Evolutionary conservation across 92 coral and sea anemone genomes (phyloP).

Genomic region (Pocillopora grandis): DNA sequence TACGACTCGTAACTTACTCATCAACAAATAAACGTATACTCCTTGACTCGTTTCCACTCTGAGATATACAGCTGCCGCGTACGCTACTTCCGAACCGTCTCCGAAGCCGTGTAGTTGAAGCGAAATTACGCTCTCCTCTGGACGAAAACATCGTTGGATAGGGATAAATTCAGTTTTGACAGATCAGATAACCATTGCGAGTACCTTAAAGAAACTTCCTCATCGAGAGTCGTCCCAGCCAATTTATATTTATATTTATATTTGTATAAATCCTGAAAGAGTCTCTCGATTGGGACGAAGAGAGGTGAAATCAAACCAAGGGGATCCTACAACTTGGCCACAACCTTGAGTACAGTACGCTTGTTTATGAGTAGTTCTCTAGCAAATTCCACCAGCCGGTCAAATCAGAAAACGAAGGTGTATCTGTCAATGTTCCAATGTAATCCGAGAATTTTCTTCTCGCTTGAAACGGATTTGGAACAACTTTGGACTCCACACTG

Average conservation of each 20-base stretch:
- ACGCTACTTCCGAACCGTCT: constrained; percentile 43
- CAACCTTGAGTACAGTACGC: constrained; percentile 14
- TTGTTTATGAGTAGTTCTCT: not conserved
- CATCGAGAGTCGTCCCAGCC: constrained; percentile 19
- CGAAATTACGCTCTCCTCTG: not conserved
- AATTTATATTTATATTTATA: no score
- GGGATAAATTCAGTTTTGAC: constrained; percentile 12
- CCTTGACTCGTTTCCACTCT: not conserved
- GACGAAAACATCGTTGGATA: constrained; percentile 7
- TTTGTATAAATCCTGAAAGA: constrained; percentile 19
- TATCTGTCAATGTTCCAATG: not conserved
- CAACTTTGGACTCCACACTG: constrained; percentile 9
- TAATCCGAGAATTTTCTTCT: constrained; percentile 15
- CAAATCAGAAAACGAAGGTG: not conserved
- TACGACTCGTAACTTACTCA: no score
- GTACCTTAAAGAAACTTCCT: not conserved
- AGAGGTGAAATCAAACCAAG: constrained; percentile 25
- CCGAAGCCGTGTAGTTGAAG: not conserved
- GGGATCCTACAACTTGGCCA: constrained; percentile 14
- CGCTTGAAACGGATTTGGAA: not conserved
- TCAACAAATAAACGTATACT: no score
- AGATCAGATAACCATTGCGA: constrained; percentile 7
- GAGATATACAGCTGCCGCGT: constrained; percentile 14
- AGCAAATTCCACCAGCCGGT: constrained; percentile 18
- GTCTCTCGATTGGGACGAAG: not conserved